Evolutionary conservation across 1,140 invertebrate genomes (phyloP), one percentile per base, ranked within the genome.

Genomic region (Drosophila biarmipes): DNA sequence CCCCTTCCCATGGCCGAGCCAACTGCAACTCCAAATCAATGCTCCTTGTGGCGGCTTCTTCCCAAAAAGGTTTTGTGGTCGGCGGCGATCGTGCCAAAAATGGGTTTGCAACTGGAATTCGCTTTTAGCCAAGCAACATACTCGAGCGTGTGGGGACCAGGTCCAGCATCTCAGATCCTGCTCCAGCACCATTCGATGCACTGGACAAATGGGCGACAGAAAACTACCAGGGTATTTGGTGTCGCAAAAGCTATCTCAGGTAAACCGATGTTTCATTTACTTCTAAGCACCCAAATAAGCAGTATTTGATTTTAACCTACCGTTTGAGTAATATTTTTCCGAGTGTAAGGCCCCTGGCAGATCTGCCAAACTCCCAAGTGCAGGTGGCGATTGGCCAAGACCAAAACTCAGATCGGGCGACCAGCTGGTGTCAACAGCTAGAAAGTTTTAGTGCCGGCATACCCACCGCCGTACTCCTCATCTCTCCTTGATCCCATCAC

Each of bases 61-160:
- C 80, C 80, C 75, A 76, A 84, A 76, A 84, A 79, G 72, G 80
- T 40, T 49, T 61, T 69, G 62, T 24, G 37, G 46, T 59, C 29
- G 29, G 7, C 56, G 51, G 68, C 45, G 81, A 86, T 86, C 84
- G 84, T 87, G 84, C 84, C 84, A 89, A 87, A 87, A 87, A 87
- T 87, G 84, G 81, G 84, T 89, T 87, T 87, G 84, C 84, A 87
- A 87, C 84, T 87, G 84, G 84, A 87, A 87, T 87, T 87, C 84
- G 84, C 84, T 87, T 87, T 87, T 87, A 87, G 84, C 61, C 61
- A 79, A 49, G 62, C 66, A 51, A 77, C 78, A 80, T 38, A 56
- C 15, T 58, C 24, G 35, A 40, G 40, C 58, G 58, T 67, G 58
- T 67, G 63, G 52, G 43, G 66, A 45, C 73, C 73, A 81, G 69